A percentile compares a stretch with the other conserved stretches of the same genome.
These are phyloP conservation scores for Chrysomallon squamiferum DNA, from an alignment of 1,140 invertebrate genomes.

Conservation along the genomic window DNA sequence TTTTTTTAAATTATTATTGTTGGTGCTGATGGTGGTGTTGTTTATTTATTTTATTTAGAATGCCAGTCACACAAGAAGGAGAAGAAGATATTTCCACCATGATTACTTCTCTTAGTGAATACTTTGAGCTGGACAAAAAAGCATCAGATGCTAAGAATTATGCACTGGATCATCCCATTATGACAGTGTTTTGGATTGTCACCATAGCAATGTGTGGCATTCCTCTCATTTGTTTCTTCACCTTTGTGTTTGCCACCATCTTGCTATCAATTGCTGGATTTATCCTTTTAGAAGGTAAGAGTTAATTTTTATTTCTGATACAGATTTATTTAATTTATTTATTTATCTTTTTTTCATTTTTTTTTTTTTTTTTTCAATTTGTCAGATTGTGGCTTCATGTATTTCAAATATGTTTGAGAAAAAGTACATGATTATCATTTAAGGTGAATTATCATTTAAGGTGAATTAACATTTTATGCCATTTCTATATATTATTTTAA, in stretches of 20 bases:
- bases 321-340: neutral
- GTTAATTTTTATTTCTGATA: no score
- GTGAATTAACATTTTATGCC: no score
- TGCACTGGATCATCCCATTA: slow-evolving; percentile 5
- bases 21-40: no score
- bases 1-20: no score
- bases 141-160: neutral
- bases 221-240: slow-evolving; percentile 11
- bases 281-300: slow-evolving; percentile 10
- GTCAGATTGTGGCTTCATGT: no score
- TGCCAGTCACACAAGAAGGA: neutral
- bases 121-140: slow-evolving; percentile 5
- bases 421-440: no score
- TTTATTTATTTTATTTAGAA: no score
- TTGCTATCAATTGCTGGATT: slow-evolving; percentile 7
- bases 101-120: neutral
- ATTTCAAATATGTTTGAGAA: no score
- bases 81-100: slow-evolving; percentile 6
- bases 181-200: slow-evolving; percentile 10
- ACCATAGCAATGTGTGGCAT: slow-evolving; percentile 9
- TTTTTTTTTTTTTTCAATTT: no score
- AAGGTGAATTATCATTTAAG: no score
- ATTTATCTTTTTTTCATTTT: no score
- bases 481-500: no score
- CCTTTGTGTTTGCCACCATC: slow-evolving; percentile 12